phyloP scores from a whole-genome alignment of 1,140 invertebrate genomes.

The Cyclina sinensis region DNA sequence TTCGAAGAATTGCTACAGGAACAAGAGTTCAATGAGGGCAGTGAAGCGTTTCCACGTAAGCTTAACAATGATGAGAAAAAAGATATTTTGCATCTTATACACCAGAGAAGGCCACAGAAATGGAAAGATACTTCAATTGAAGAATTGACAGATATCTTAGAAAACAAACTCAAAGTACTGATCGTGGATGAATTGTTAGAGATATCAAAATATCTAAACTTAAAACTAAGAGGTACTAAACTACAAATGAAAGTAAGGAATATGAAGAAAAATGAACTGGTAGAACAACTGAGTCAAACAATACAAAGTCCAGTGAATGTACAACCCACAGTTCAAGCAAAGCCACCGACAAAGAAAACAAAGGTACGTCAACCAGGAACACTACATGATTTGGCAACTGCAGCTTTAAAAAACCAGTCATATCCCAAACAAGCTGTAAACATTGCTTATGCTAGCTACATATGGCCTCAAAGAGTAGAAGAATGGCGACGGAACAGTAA shows the following conservation, averaged over 20 bases:
- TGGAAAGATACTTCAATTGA: too few relatives aligned
- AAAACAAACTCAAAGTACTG: too few relatives aligned
- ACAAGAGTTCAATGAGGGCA: background rate
- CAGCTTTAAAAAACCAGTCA: background rate
- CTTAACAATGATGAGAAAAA: background rate
- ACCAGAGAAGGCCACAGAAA: too few relatives aligned
- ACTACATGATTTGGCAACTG: background rate
- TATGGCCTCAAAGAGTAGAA: background rate
- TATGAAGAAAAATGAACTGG: background rate
- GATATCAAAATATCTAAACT: too few relatives aligned
- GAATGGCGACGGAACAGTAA: too few relatives aligned
- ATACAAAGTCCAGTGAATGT: background rate
- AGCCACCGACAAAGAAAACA: background rate
- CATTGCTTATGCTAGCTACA: background rate
- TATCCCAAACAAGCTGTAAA: background rate
- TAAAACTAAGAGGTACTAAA: too few relatives aligned
- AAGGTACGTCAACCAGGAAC: background rate
- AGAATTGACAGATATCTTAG: too few relatives aligned
- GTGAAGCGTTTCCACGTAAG: background rate
- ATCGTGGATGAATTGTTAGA: too few relatives aligned
- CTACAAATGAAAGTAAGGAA: background rate
- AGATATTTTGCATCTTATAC: background rate
- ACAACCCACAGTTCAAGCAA: background rate
- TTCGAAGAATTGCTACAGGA: background rate
- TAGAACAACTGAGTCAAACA: background rate